A percentile compares a stretch with the other conserved stretches of the same genome.
Evolutionary conservation across 2,888 invertebrate genomes (phyloP).

Genomic region (Anthophora plumipes): DNA sequence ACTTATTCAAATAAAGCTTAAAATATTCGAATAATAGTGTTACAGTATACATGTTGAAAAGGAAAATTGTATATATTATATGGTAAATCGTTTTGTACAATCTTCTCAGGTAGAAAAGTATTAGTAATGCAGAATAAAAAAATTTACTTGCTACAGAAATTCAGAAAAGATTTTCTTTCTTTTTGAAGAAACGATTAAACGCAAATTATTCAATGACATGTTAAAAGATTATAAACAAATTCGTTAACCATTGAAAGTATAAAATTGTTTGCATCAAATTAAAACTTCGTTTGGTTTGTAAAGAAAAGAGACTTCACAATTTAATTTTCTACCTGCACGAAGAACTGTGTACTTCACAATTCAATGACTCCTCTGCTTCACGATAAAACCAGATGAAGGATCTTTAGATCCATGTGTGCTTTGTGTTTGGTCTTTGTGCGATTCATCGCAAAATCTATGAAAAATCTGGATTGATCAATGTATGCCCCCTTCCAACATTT

Average conservation of each 20-base stretch:
- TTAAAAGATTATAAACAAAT: neutral
- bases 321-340: neutral
- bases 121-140: neutral
- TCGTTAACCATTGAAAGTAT: neutral
- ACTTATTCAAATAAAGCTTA: slow-evolving; percentile 30
- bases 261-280: no score
- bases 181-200: neutral
- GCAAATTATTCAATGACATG: neutral
- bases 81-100: slow-evolving; percentile 6
- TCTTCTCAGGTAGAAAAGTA: slow-evolving; percentile 20
- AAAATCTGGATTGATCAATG: slow-evolving; percentile 40
- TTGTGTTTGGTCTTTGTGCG: slow-evolving; percentile 55
- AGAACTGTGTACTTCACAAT: neutral
- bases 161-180: neutral
- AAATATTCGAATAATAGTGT: slow-evolving; percentile 9
- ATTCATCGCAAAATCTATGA: slow-evolving; percentile 41
- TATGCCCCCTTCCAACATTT: slow-evolving; percentile 27
- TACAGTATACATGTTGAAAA: slow-evolving; percentile 5
- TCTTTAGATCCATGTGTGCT: slow-evolving; percentile 33
- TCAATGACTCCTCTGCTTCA: slow-evolving; percentile 4
- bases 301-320: neutral
- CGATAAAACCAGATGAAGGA: slow-evolving; percentile 31
- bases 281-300: neutral
- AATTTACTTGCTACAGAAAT: neutral
- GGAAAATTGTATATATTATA: slow-evolving; percentile 14